These are phyloP conservation scores for Nesogale talazaci DNA, from an alignment of 2,113 vertebrate genomes.

Conservation along the genomic window DNA sequence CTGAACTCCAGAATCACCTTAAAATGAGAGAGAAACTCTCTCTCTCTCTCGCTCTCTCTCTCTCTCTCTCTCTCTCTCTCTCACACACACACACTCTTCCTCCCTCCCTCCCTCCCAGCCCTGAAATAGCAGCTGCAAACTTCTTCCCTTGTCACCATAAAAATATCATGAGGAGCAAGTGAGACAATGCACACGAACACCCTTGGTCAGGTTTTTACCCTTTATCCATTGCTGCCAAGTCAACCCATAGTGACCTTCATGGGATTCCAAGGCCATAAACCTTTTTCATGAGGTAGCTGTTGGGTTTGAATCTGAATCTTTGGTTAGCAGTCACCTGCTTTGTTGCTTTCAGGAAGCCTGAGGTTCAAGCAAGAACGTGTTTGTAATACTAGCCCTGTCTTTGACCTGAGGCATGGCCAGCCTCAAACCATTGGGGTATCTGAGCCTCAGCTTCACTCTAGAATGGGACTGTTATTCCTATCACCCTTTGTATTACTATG, in stretches of 20 bases:
- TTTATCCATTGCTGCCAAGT: no score
- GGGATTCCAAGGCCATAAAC: background rate
- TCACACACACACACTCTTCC: no score
- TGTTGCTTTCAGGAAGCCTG: background rate
- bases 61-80: no score
- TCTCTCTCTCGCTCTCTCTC: no score
- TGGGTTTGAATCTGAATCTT: background rate
- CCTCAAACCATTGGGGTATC: no score
- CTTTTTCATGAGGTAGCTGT: background rate
- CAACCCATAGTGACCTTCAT: background rate
- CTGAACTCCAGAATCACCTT: slow-evolving; percentile 89
- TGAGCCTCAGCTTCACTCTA: background rate
- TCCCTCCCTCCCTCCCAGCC: no score
- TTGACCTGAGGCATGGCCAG: background rate
- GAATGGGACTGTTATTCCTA: background rate
- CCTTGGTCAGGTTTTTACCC: no score
- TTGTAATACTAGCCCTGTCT: no score
- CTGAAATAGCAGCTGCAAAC: background rate
- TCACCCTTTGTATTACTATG: no score
- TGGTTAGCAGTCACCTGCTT: background rate
- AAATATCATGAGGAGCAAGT: background rate
- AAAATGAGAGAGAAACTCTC: slow-evolving; percentile 89
- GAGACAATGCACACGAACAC: background rate
- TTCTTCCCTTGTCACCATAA: background rate
- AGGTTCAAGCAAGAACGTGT: background rate